phyloP scores from a whole-genome alignment of 2,888 invertebrate species.

The Lasioglossum lativentre region DNA sequence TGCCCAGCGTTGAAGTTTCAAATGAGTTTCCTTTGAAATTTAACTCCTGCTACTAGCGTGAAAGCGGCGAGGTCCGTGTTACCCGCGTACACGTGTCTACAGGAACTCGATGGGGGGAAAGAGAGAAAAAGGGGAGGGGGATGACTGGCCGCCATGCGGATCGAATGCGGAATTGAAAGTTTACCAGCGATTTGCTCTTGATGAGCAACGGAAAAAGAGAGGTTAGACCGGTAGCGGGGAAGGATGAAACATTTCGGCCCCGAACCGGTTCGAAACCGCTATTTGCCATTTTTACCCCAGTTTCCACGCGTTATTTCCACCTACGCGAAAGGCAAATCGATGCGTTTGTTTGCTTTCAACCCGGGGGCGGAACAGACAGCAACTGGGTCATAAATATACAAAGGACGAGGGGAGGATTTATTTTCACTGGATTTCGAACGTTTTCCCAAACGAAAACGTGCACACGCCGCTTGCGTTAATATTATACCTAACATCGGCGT shows the following conservation, averaged over 20 bases:
- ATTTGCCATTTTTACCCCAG: constrained; percentile 6
- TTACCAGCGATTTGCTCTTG: constrained; percentile 40
- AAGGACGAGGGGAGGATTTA: background rate
- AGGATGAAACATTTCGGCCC: background rate
- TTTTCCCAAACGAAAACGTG: constrained; percentile 1
- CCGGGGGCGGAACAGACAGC: background rate
- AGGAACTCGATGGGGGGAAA: background rate
- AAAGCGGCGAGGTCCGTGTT: constrained; percentile 40
- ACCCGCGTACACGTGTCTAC: constrained; percentile 27
- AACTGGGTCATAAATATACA: constrained; percentile 7
- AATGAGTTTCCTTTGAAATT: constrained; percentile 73
- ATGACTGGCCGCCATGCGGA: background rate
- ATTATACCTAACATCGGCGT: constrained; percentile 3
- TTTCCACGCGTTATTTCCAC: background rate
- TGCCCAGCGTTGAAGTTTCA: constrained; percentile 68
- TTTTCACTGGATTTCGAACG: background rate
- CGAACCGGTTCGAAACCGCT: background rate
- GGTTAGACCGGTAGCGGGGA: background rate
- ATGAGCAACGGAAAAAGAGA: constrained; percentile 15
- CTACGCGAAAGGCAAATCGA: background rate
- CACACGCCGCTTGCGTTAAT: background rate
- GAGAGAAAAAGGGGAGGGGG: background rate
- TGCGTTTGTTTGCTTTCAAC: constrained; percentile 4
- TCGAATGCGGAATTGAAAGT: constrained; percentile 54
- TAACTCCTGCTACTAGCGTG: constrained; percentile 61